phyloP scores from a whole-genome alignment of 2,113 vertebrate species.

The Cygnus atratus region DNA sequence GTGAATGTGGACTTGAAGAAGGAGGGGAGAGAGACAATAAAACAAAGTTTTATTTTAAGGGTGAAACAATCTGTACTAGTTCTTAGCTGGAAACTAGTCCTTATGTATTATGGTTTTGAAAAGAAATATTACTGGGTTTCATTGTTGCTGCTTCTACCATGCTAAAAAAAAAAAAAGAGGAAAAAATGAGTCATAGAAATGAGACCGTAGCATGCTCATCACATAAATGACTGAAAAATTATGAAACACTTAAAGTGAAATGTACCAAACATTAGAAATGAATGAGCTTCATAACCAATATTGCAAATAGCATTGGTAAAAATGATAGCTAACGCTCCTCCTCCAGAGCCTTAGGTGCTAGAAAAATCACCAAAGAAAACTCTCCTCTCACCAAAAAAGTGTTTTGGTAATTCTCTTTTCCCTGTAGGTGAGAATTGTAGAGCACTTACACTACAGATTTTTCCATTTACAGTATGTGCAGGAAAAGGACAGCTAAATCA shows the following conservation, averaged over 20 bases:
- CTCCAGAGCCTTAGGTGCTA: background rate
- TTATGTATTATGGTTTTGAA: background rate
- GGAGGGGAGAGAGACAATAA: background rate
- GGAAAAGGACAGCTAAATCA: constrained; percentile 48
- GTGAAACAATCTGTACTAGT: background rate
- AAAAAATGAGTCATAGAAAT: background rate
- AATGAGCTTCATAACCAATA: background rate
- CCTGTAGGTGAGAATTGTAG: background rate
- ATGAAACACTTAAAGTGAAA: background rate
- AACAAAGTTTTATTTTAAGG: background rate
- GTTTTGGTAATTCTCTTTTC: background rate
- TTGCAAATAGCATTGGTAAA: background rate
- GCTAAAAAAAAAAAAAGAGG: background rate
- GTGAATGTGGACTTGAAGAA: background rate
- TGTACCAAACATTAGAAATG: background rate
- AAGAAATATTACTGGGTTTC: background rate
- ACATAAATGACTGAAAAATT: background rate
- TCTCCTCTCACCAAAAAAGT: background rate
- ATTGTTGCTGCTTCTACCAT: background rate
- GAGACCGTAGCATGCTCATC: background rate
- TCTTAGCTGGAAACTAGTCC: background rate
- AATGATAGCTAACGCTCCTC: background rate
- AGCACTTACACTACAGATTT: background rate
- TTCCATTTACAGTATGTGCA: constrained; percentile 47
- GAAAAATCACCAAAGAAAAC: background rate